Percentiles rank a stretch among this genome's conserved stretches.
Conservation (phyloP, 2,113 vertebrate genomes). For the Eolophus roseicapilla region DNA sequence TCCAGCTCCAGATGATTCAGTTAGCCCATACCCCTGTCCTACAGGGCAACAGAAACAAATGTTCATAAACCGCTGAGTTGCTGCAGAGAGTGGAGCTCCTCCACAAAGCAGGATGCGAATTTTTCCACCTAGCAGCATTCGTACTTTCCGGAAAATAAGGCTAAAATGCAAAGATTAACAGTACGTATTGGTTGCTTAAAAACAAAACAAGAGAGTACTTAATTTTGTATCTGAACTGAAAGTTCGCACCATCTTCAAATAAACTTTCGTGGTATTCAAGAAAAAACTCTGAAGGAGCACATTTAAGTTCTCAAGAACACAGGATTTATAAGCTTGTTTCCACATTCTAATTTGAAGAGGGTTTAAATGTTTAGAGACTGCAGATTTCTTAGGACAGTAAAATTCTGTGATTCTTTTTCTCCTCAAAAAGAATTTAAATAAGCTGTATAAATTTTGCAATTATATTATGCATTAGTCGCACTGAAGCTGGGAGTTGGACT, state of each 20-base stretch:
- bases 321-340: neutral
- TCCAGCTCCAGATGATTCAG: conserved; percentile 89
- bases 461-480: neutral
- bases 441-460: neutral
- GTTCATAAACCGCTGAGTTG: conserved; percentile 96
- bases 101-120: conserved; percentile 88
- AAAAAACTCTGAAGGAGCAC: neutral
- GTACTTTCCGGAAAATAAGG: conserved; percentile 89
- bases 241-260: neutral
- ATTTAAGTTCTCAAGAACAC: neutral
- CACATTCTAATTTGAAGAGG: neutral
- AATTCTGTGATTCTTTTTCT: neutral
- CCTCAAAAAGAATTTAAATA: neutral
- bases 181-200: neutral
- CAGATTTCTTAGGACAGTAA: neutral
- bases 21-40: conserved; percentile 94
- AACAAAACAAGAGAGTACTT: neutral
- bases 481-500: neutral
- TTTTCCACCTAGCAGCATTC: conserved; percentile 87
- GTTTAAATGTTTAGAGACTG: neutral
- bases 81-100: conserved; percentile 90
- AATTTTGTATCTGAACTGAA: neutral
- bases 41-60: conserved; percentile 96
- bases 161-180: conserved; percentile 65
- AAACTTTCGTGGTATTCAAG: neutral